These are phyloP conservation scores for Cheilosia impressa DNA, from an alignment of 2,888 invertebrate genomes.

Conservation along the genomic window DNA sequence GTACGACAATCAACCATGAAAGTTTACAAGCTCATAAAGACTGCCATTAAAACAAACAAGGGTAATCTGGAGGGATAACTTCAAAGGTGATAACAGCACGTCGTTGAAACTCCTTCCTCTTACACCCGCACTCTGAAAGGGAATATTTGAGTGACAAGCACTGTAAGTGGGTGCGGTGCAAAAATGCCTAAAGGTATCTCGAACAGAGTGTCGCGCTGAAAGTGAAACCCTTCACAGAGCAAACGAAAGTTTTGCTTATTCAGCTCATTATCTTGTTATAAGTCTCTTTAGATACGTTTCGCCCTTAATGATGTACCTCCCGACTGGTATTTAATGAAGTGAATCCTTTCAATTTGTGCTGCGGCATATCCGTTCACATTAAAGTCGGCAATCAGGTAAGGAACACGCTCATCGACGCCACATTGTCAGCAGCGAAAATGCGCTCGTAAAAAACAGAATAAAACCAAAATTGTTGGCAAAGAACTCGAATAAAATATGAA, in stretches of 20 bases:
- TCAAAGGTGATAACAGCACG: constrained; percentile 71
- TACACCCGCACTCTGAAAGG: constrained; percentile 34
- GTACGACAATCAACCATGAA: constrained; percentile 68
- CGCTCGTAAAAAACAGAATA: constrained; percentile 23
- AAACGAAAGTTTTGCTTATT: constrained; percentile 47
- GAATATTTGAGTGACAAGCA: constrained; percentile 67
- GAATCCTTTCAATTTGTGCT: constrained; percentile 46
- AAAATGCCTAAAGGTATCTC: constrained; percentile 47
- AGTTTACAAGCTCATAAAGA: constrained; percentile 71
- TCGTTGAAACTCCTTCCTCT: constrained; percentile 25
- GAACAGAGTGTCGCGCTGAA: constrained; percentile 12
- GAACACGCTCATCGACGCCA: constrained; percentile 7
- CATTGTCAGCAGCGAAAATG: not conserved
- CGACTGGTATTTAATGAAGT: constrained; percentile 47
- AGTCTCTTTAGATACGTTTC: not conserved
- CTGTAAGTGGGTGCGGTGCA: constrained; percentile 13
- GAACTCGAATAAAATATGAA: constrained; percentile 54
- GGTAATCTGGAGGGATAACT: constrained; percentile 63
- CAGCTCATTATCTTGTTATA: constrained; percentile 63
- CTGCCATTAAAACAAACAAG: constrained; percentile 72
- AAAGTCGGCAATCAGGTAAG: constrained; percentile 6
- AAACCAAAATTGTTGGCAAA: constrained; percentile 54
- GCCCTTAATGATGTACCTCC: constrained; percentile 15
- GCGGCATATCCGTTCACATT: not conserved
- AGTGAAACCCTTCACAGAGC: not conserved